Percentiles rank a stretch among this genome's conserved stretches.
These are phyloP conservation scores for Formica exsecta DNA, from an alignment of 1,140 invertebrate genomes.

Conservation along the genomic window DNA sequence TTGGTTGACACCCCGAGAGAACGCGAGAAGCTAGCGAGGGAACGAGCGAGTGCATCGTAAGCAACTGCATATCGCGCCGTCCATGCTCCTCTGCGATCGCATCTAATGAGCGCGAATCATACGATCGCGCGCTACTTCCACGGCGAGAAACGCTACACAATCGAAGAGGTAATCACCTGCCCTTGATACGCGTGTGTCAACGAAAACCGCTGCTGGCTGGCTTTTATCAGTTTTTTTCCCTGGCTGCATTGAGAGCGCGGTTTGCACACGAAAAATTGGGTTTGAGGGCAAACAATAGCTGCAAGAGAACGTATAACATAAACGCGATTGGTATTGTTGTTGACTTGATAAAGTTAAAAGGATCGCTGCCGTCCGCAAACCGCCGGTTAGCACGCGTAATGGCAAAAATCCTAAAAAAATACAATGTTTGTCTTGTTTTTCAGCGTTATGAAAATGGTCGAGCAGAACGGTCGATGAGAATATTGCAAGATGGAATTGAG, in stretches of 20 bases:
- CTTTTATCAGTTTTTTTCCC: conserved; percentile 18
- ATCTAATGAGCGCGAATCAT: conserved; percentile 53
- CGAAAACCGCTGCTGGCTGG: conserved; percentile 35
- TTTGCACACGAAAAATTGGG: conserved; percentile 42
- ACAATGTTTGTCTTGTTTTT: conserved; percentile 27
- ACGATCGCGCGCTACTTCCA: background rate
- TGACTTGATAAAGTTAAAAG: conserved; percentile 62
- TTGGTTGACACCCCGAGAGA: conserved; percentile 61
- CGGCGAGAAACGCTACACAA: conserved; percentile 6
- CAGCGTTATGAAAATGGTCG: background rate
- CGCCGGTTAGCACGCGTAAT: conserved; percentile 4
- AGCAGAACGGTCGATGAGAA: background rate
- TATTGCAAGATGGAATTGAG: conserved; percentile 8
- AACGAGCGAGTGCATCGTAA: conserved; percentile 14
- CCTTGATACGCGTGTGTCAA: conserved; percentile 3
- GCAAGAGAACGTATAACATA: conserved; percentile 46
- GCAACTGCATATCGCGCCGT: background rate
- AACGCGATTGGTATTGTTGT: conserved; percentile 57
- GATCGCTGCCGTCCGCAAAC: conserved; percentile 24
- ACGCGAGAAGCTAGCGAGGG: conserved; percentile 33
- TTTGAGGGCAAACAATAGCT: conserved; percentile 39
- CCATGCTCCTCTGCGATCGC: conserved; percentile 3
- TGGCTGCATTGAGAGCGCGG: conserved; percentile 2
- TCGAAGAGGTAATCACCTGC: conserved; percentile 23
- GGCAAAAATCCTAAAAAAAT: conserved; percentile 28